phyloP scores from a whole-genome alignment of 2,113 vertebrate species.

The Pionites leucogaster region DNA sequence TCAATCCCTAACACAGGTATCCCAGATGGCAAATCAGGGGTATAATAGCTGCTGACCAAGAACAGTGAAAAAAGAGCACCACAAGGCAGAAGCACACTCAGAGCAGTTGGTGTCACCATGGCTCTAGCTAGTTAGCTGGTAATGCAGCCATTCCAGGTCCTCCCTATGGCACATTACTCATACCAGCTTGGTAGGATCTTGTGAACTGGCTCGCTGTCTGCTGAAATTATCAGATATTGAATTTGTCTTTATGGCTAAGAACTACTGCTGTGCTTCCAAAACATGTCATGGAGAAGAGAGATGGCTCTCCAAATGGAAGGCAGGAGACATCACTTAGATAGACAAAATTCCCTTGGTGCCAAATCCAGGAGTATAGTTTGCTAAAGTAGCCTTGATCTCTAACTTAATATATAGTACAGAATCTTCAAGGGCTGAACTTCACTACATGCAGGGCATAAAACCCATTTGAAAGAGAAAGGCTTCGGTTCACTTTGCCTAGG shows the following conservation, averaged over 20 bases:
- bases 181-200: background rate
- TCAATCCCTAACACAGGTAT: background rate
- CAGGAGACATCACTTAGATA: background rate
- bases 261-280: background rate
- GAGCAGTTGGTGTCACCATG: background rate
- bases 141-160: fast-evolving
- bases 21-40: background rate
- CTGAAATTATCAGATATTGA: background rate
- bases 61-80: background rate
- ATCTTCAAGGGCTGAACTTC: background rate
- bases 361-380: background rate
- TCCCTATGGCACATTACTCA: background rate
- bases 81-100: background rate
- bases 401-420: background rate
- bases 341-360: background rate
- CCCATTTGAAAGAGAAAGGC: background rate
- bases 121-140: background rate
- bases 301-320: background rate
- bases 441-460: background rate
- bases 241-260: background rate
- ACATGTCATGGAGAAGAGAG: background rate
- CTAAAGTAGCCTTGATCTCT: background rate
- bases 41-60: fast-evolving
- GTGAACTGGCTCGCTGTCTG: background rate
- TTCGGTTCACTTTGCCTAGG: background rate